These are phyloP conservation scores for Psylliodes chrysocephalus DNA, from an alignment of 2,888 invertebrate species.

Conservation along the genomic window DNA sequence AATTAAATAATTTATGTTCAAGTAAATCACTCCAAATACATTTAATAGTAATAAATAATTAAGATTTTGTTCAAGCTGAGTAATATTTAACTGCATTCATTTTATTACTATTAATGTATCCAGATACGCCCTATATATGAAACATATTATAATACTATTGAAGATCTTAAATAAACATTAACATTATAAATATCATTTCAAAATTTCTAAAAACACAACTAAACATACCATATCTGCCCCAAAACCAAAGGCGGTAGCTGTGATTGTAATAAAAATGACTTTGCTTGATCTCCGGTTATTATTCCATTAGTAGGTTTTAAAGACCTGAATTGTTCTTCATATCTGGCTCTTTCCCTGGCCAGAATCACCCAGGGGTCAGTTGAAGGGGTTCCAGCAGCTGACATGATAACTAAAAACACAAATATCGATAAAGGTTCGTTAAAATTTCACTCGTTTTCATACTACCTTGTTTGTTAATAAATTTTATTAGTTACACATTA, in stretches of 20 bases:
- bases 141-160: too few species aligned
- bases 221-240: slow-evolving; percentile 90
- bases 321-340: slow-evolving; percentile 90
- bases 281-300: slow-evolving; percentile 92
- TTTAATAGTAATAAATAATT: too few species aligned
- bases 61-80: too few species aligned
- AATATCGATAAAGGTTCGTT: too few species aligned
- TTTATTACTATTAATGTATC: too few species aligned
- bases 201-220: too few species aligned
- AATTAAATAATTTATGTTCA: too few species aligned
- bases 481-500: slow-evolving; percentile 21
- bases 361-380: slow-evolving; percentile 89
- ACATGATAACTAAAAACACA: slow-evolving; percentile 52
- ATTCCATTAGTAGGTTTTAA: slow-evolving; percentile 88
- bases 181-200: too few species aligned
- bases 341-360: slow-evolving; percentile 86
- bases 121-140: too few species aligned
- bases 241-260: slow-evolving; percentile 89
- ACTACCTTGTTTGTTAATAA: not conserved
- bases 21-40: too few species aligned
- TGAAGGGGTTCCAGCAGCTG: slow-evolving; percentile 62
- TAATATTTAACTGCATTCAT: too few species aligned
- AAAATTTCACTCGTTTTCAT: not conserved
- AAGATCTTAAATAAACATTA: too few species aligned
- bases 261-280: slow-evolving; percentile 90